Conservation (phyloP, 2,888 invertebrate genomes). For the Euproctis similis region DNA sequence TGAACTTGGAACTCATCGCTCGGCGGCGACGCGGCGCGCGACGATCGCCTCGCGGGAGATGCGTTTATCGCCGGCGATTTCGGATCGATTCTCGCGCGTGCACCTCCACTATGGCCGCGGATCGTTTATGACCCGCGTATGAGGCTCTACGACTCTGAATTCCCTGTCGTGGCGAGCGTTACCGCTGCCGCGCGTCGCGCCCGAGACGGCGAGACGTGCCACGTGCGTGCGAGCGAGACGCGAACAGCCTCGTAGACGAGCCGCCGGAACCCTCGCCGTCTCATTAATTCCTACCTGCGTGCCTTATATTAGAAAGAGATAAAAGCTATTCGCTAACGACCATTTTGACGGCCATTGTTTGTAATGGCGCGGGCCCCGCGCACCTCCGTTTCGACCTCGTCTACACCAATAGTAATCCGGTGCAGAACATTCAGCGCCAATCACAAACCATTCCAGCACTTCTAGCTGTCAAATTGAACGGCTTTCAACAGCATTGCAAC, state of each 20-base stretch:
- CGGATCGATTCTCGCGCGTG: slow-evolving; percentile 77
- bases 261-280: slow-evolving; percentile 67
- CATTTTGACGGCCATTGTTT: slow-evolving; percentile 71
- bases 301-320: slow-evolving; percentile 75
- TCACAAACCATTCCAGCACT: slow-evolving; percentile 75
- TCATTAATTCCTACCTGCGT: slow-evolving; percentile 75
- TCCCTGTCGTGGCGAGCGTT: slow-evolving; percentile 80
- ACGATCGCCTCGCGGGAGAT: slow-evolving; percentile 74
- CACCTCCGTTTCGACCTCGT: slow-evolving; percentile 54
- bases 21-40: slow-evolving; percentile 75
- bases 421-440: slow-evolving; percentile 76
- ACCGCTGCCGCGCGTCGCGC: slow-evolving; percentile 71
- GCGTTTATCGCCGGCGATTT: slow-evolving; percentile 75
- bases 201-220: slow-evolving; percentile 69
- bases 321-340: slow-evolving; percentile 76
- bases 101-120: slow-evolving; percentile 81
- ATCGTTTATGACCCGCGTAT: slow-evolving; percentile 91
- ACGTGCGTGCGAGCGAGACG: slow-evolving; percentile 62
- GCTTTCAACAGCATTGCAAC: slow-evolving; percentile 54
- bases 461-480: slow-evolving; percentile 73
- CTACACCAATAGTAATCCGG: slow-evolving; percentile 74
- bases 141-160: slow-evolving; percentile 90
- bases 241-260: slow-evolving; percentile 40
- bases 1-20: slow-evolving; percentile 97
- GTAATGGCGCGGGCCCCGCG: slow-evolving; percentile 69